Conservation (phyloP, 2,888 invertebrate species). For the Arenicola marina region DNA sequence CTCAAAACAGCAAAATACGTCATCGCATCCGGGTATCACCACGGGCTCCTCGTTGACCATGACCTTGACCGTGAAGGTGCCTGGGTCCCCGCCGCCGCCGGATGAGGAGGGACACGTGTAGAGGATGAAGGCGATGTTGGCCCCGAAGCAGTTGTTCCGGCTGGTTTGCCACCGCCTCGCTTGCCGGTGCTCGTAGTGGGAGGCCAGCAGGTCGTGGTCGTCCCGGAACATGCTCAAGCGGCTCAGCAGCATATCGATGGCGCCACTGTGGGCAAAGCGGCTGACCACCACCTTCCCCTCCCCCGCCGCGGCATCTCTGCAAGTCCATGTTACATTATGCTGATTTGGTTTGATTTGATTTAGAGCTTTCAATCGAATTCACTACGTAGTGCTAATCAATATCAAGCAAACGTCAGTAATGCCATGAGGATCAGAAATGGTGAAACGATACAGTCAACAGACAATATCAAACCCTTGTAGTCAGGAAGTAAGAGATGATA, state of each 20-base stretch:
- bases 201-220: background rate
- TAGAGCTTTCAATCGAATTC: background rate
- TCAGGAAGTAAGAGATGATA: no score
- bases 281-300: conserved; percentile 1
- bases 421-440: no score
- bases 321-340: background rate
- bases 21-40: no score
- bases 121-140: conserved; percentile 14
- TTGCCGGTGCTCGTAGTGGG: conserved; percentile 5
- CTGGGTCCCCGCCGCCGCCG: no score
- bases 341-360: background rate
- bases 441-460: no score
- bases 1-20: no score
- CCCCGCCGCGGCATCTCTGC: background rate
- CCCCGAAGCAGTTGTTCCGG: conserved; percentile 2
- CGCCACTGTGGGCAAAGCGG: conserved; percentile 9
- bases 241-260: conserved; percentile 3
- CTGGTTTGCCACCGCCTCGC: conserved; percentile 5
- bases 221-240: conserved; percentile 10
- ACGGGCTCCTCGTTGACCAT: no score
- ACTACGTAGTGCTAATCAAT: background rate
- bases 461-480: no score
- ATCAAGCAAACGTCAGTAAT: no score
- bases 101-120: no score
- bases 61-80: no score